Evolutionary conservation across 64 coral and sea anemone genomes (phyloP), one percentile per base, ranked within the genome.

Genomic region (Montipora efflorescens): DNA sequence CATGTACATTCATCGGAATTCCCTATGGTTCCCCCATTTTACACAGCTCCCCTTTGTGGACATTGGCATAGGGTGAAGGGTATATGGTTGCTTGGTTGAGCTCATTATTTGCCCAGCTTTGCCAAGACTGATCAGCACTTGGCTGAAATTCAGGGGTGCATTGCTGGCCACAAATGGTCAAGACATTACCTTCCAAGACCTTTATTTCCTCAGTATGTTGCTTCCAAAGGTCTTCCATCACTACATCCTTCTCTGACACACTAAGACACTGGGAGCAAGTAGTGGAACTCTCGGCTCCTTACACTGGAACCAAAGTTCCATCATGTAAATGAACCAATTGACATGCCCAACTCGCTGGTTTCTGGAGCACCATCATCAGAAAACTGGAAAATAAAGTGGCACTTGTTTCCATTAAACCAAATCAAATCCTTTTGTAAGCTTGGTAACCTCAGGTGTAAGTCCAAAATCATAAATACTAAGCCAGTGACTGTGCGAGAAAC

Each of bases 141-240:
- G 89, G 89, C 59, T 90, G 89, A 81, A 90, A 90, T 78, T 90
- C 88, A 71, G 79, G 19, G 21, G 88, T 90, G 22, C 88, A 90
- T 15, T 80, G 53, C 51, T 90, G 16, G 5, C 67, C 22, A 52
- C 36, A 36, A 36, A 36, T 2, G 36, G 36, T 36, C 18, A 80
- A 68, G 7, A 89, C 74, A 78, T 89, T 89, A 78, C 87, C 87
- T n/a, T 89, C 87, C 22, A 89, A 58, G 20, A 90, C 79, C 49
- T 80, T 69, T 64, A 90, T 90, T 79, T 90, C 76, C 50, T 90
- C 18, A 4, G 47, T 36, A 36, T 0, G 77, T 80, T 45, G 74
- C 22, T 14, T 76, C 74, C 43, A 44, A 11, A 76, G 8, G 59
- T 76, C 23, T 44, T 76, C 74, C 74, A 76, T 76, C 4, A 45